These are phyloP conservation scores for Podarcis cretensis DNA, from an alignment of 2,113 vertebrate genomes.

Conservation along the genomic window DNA sequence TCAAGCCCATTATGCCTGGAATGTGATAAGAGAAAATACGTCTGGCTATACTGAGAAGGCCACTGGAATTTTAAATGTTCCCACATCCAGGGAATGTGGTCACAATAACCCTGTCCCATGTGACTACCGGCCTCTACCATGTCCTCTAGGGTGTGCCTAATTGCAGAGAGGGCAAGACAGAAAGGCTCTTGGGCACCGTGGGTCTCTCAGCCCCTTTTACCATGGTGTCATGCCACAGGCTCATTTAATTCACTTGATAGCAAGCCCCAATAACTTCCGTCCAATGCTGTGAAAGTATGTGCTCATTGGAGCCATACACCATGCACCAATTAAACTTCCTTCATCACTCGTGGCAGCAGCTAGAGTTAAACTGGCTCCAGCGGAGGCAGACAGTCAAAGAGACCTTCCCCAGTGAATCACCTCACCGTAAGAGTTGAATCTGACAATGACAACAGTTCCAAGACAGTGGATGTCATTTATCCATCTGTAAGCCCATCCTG, in stretches of 20 bases:
- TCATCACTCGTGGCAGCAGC: background rate
- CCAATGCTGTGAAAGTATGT: background rate
- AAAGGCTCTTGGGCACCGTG: background rate
- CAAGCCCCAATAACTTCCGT: background rate
- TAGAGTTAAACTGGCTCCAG: background rate
- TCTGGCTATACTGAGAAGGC: background rate
- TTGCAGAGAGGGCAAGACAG: background rate
- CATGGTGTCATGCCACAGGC: background rate
- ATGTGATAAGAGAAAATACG: background rate
- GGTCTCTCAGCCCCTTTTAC: background rate
- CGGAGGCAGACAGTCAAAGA: background rate
- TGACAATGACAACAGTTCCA: conserved; percentile 25
- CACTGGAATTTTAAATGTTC: background rate
- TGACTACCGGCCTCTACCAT: too few relatives aligned
- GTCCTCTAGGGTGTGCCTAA: background rate
- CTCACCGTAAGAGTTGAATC: background rate
- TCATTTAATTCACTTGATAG: background rate
- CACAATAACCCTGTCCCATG: too few relatives aligned
- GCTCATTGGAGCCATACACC: background rate
- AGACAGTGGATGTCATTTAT: background rate
- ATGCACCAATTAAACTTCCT: background rate
- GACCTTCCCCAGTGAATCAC: background rate
- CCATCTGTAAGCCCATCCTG: conserved; percentile 60
- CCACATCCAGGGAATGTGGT: background rate
- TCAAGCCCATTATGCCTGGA: background rate